Base-by-base conservation (phyloP, 2,113 vertebrate species). In the Climacteris rufus region DNA sequence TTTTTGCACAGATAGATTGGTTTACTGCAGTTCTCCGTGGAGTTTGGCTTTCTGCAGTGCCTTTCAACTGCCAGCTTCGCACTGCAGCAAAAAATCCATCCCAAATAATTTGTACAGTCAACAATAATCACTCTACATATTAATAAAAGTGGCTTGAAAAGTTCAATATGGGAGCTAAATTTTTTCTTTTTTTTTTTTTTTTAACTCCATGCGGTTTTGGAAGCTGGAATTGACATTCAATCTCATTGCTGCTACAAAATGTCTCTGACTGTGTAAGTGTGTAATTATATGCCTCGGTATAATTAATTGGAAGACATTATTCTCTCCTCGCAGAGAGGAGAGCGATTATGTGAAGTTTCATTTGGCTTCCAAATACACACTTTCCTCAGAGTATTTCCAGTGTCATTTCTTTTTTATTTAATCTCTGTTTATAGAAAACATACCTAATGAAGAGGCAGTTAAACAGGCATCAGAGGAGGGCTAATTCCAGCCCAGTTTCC, bases 281-380 rank as follows among this genome's bases (percentile, higher is more conserved):
- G 93, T 94, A 96, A 97, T 97, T 96, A 89, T 69, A 90, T 75
- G 88, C 89, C 84, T 93, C 79, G 65, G 66, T 93, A 39, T 95
- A 97, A 97, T 95, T 97, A 91, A 82, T 97, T 97, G 94, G 95
- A 97, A 95, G 88, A 94, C 77, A 90, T 96, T 94, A 94, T 87
- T 96, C 79, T 95, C 90, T 71, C 75, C 88, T 70, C 64, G 27
- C 49, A 25, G 83, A 86, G 92, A 96, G 77, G 54, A 79, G 75
- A 84, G 45, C 16, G 64, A 72, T 87, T 97, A 86, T 37, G 65
- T 6, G 33, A 61, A 78, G 64, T 96, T 97, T 91, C 93, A 78
- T 97, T 96, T 98, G 93, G 92, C 96, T 94, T 89, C 83, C 94
- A 91, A 80, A 83, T 50, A 70, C 68, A 77, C 49, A 37, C 35